Percentiles rank a stretch among this genome's conserved stretches.
These are phyloP conservation scores for Polymixis flavicincta DNA, from an alignment of 2,888 invertebrate species.

Conservation along the genomic window DNA sequence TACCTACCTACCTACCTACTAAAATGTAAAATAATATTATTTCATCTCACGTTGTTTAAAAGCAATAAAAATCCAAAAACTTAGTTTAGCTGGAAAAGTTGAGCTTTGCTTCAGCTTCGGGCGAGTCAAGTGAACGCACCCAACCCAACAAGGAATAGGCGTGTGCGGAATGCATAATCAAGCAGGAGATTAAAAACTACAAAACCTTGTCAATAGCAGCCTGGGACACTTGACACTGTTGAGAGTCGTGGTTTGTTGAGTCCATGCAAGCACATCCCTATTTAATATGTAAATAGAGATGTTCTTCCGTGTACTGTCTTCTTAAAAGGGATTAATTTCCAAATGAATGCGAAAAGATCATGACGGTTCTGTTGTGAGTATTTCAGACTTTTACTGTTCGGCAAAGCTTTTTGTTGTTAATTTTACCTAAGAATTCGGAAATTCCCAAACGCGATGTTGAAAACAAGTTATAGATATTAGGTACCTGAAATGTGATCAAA, in stretches of 20 bases:
- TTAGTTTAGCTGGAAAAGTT: constrained; percentile 87
- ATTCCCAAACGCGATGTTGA: no score
- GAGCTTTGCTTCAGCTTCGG: constrained; percentile 83
- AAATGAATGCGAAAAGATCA: not conserved
- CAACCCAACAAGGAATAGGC: constrained; percentile 89
- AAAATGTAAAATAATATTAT: constrained; percentile 87
- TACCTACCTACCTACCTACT: constrained; percentile 73
- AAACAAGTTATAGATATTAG: not conserved
- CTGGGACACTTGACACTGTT: constrained; percentile 66
- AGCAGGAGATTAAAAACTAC: constrained; percentile 89
- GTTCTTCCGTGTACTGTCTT: not conserved
- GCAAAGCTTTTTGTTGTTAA: not conserved
- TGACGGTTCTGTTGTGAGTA: not conserved
- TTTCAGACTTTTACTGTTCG: not conserved
- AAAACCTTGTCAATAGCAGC: constrained; percentile 87
- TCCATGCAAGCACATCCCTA: not conserved
- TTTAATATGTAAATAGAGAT: not conserved
- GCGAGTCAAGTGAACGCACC: constrained; percentile 83
- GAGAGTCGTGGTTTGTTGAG: constrained; percentile 48
- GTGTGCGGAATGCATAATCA: constrained; percentile 90
- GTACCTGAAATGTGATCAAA: not conserved
- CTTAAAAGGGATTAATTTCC: no score
- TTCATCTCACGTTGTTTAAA: constrained; percentile 88
- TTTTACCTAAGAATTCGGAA: not conserved
- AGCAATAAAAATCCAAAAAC: constrained; percentile 89